These are phyloP conservation scores for Agelaius tricolor DNA, from an alignment of 2,113 vertebrate genomes.

Conservation along the genomic window DNA sequence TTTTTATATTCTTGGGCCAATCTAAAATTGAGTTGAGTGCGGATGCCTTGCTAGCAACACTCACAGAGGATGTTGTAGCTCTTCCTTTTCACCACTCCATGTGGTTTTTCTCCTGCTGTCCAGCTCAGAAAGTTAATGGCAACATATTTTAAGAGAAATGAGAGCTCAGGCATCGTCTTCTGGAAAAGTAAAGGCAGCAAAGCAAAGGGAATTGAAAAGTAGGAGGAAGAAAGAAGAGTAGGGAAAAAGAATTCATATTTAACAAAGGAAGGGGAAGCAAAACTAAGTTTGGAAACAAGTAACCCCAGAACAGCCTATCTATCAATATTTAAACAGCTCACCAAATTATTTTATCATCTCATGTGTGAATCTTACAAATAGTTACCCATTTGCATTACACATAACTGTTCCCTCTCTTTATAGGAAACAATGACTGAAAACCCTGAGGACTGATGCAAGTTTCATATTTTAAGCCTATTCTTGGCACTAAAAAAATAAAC, in stretches of 20 bases:
- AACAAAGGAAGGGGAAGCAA: neutral
- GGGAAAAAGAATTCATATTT: neutral
- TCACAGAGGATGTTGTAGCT: neutral
- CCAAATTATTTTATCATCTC: neutral
- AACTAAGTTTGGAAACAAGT: neutral
- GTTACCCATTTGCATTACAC: neutral
- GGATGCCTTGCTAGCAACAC: neutral
- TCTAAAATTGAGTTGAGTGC: neutral
- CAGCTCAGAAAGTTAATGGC: neutral
- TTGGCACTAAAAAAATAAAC: neutral
- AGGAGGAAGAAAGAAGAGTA: neutral
- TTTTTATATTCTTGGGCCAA: neutral
- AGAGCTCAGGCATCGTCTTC: neutral
- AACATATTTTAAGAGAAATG: neutral
- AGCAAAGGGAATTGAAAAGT: neutral
- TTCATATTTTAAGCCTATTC: neutral
- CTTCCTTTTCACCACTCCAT: neutral
- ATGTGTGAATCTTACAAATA: neutral
- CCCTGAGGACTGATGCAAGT: neutral
- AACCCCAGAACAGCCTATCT: neutral
- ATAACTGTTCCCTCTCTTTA: neutral
- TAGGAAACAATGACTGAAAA: neutral
- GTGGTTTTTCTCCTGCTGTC: neutral
- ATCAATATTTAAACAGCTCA: neutral
- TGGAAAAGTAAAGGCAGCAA: neutral